phyloP scores from a whole-genome alignment of 2,888 invertebrate genomes.

The Odontothrips loti region DNA sequence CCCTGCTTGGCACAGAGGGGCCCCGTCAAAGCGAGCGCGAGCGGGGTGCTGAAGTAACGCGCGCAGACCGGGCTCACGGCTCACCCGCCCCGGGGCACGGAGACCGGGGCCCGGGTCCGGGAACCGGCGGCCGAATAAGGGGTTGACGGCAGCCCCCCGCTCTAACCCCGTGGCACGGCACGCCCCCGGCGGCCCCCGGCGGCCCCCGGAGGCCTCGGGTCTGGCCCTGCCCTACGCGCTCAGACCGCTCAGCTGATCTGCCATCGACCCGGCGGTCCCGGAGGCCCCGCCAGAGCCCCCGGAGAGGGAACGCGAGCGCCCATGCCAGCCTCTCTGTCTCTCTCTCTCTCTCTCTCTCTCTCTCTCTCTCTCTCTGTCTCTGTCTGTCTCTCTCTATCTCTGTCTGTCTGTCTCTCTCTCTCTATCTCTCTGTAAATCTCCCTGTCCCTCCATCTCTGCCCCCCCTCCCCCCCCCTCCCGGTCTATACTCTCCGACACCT shows the following conservation, averaged over 20 bases:
- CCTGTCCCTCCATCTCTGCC: background rate
- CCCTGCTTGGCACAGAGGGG: no score
- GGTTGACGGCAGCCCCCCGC: no score
- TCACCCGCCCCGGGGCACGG: no score
- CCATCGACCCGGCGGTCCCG: background rate
- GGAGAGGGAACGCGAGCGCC: background rate
- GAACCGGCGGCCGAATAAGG: no score
- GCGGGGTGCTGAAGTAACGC: no score
- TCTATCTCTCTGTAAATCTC: background rate
- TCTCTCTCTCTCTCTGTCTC: background rate
- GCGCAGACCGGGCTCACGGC: no score
- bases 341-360: background rate
- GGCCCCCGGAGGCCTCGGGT: background rate
- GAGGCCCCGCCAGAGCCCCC: no score
- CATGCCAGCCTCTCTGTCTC: background rate
- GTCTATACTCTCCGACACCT: background rate
- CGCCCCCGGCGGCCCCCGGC: background rate
- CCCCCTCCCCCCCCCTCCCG: background rate
- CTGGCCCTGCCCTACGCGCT: background rate
- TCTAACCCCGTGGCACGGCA: no score
- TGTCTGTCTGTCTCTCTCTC: background rate
- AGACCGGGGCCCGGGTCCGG: no score
- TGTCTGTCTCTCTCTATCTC: background rate
- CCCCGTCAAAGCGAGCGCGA: no score
- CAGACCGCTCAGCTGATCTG: conserved; percentile 2